These are phyloP conservation scores for Hirundo rustica DNA, from an alignment of 2,797 vertebrate species.

Conservation along the genomic window DNA sequence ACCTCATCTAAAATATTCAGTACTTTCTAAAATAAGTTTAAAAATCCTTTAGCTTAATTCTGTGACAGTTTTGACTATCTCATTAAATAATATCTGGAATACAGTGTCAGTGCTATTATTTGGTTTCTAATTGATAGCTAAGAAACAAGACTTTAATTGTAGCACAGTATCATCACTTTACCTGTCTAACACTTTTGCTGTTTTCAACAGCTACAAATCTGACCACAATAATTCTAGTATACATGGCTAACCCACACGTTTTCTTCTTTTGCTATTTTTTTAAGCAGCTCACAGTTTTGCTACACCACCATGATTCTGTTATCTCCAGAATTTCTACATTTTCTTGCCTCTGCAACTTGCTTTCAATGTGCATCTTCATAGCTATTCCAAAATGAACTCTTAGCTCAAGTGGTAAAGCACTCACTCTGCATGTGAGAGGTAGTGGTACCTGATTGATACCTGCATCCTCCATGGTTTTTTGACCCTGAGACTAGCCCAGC, in stretches of 20 bases:
- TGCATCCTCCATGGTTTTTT: not conserved
- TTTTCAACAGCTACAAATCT: not conserved
- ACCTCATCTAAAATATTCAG: not conserved
- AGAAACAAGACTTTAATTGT: not conserved
- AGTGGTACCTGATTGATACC: not conserved
- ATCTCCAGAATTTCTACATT: not conserved
- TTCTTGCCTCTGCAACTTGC: not conserved
- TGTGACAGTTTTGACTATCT: not conserved
- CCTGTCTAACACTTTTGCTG: fast-evolving
- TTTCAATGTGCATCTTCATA: not conserved
- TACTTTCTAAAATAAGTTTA: not conserved
- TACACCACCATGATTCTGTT: not conserved
- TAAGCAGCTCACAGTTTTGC: not conserved
- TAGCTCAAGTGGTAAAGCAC: not conserved
- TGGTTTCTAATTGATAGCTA: not conserved
- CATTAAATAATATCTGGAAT: not conserved
- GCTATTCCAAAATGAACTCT: not conserved
- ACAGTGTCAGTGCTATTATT: not conserved
- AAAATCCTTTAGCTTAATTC: not conserved
- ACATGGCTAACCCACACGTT: not conserved
- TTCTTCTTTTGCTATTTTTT: not conserved
- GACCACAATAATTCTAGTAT: not conserved
- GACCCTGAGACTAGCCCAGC: not conserved
- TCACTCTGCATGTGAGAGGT: not conserved
- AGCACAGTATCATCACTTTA: not conserved